Base-by-base conservation (phyloP, 1,140 invertebrate species). In the Euwallacea similis region DNA sequence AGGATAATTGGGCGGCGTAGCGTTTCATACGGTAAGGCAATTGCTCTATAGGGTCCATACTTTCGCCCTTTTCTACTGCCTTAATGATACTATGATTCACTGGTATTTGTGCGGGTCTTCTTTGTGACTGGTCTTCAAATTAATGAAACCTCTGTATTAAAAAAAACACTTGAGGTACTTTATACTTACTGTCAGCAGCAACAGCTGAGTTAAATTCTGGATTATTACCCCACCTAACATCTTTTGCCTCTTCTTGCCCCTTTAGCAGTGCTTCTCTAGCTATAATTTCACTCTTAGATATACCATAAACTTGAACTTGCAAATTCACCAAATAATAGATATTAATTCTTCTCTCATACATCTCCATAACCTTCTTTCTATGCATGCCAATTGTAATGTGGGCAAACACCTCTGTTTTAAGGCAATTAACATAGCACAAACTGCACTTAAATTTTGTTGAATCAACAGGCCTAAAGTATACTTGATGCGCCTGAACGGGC, bases 401-500 rank as follows among this genome's bases (percentile, higher is more conserved):
- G 9, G 56, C 44, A 62, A 74, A 13, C 6, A 70, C 59, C 7
- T 58, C 33, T 11, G 15, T 10, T 6, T 11, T 50, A 46, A 11
- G n/a, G n/a, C 50, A 33, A 46, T 42, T 21, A 15, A 13, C 42
- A 53, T n/a, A 7, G 64, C 72, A 71, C 15, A 76, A 42, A 46
- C 15, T 42, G 70, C 76, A 77, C 61, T 43, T 69, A 11, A 75
- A 10, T 33, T 43, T 44, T 15, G 16, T 66, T 6, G 43, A 21
- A 7, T 15, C n/a, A 61, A 67, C 44, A 41, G 74, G 68, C 50
- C 47, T 59, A 65, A 77, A 74, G 64, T 76, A 74, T 9, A 78
- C 72, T 69, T 78, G 77, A 58, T 78, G 77, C 9, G 74, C 66
- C 53, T 78, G 77, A 66, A 62, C 71, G 3, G n/a, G 6, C 2